Evolutionary conservation across 1,140 invertebrate species (phyloP).

Genomic region (Pogonognathellus flavescens): DNA sequence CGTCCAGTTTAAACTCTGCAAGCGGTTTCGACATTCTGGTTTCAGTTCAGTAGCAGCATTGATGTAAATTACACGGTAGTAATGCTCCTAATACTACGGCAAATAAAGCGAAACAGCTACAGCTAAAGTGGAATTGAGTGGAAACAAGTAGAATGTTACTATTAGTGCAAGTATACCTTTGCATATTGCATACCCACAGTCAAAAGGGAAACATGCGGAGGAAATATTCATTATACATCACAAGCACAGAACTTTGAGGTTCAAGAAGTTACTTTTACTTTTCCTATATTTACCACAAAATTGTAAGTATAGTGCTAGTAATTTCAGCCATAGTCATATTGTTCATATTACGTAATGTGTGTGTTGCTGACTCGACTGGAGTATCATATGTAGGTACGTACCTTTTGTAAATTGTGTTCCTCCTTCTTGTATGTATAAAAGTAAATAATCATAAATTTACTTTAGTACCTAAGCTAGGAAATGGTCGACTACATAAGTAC

Average conservation of each 20-base stretch:
- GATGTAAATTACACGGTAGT: background rate
- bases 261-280: slow-evolving; percentile 38
- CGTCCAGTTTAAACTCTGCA: background rate
- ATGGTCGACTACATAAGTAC: no score
- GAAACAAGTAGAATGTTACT: background rate
- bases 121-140: slow-evolving; percentile 3
- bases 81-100: background rate
- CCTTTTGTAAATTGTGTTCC: no score
- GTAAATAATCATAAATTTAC: no score
- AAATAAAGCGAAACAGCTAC: background rate
- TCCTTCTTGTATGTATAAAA: no score
- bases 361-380: no score
- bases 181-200: background rate
- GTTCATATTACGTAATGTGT: no score
- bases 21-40: background rate
- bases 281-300: slow-evolving; percentile 5
- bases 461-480: no score
- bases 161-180: no score
- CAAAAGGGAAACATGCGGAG: background rate
- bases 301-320: background rate
- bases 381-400: no score
- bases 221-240: slow-evolving; percentile 22
- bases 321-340: no score
- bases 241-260: slow-evolving; percentile 7
- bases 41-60: background rate